These are phyloP conservation scores for Laupala kohalensis DNA, from an alignment of 1,140 invertebrate genomes.

Conservation along the genomic window DNA sequence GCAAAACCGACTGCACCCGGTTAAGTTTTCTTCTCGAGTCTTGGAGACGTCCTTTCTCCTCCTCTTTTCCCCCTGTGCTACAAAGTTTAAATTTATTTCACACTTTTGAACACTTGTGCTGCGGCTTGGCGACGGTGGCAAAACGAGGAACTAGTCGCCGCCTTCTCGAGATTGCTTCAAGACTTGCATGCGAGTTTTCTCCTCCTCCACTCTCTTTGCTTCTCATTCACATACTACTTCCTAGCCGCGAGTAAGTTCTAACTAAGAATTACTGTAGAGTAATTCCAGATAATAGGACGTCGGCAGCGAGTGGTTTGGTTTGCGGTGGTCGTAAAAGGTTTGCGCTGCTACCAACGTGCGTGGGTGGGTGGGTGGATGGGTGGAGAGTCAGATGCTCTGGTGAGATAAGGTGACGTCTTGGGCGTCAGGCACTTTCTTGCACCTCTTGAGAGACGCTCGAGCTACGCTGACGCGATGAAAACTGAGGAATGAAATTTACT, in stretches of 20 bases:
- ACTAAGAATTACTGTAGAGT: not conserved
- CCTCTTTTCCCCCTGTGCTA: not conserved
- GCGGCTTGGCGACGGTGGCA: not conserved
- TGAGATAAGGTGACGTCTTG: too few relatives aligned
- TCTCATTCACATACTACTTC: too few relatives aligned
- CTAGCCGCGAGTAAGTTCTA: too few relatives aligned
- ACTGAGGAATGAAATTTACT: too few relatives aligned
- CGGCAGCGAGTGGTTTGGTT: not conserved
- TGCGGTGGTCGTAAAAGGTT: not conserved
- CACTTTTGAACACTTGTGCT: not conserved
- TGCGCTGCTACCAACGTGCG: not conserved
- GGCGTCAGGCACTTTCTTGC: too few relatives aligned
- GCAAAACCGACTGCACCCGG: not conserved
- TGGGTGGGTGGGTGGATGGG: not conserved
- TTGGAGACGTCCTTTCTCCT: not conserved
- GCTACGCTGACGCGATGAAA: too few relatives aligned
- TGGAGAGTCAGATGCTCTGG: too few relatives aligned
- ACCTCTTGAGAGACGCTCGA: too few relatives aligned
- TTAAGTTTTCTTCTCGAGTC: not conserved
- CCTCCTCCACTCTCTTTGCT: too few relatives aligned
- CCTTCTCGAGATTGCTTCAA: not conserved
- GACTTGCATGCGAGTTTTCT: not conserved
- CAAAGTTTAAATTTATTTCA: not conserved
- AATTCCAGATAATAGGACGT: not conserved
- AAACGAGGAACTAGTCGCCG: not conserved